Conservation (phyloP, 2,797 vertebrate species). For the Sebastes kiyomatsui region DNA sequence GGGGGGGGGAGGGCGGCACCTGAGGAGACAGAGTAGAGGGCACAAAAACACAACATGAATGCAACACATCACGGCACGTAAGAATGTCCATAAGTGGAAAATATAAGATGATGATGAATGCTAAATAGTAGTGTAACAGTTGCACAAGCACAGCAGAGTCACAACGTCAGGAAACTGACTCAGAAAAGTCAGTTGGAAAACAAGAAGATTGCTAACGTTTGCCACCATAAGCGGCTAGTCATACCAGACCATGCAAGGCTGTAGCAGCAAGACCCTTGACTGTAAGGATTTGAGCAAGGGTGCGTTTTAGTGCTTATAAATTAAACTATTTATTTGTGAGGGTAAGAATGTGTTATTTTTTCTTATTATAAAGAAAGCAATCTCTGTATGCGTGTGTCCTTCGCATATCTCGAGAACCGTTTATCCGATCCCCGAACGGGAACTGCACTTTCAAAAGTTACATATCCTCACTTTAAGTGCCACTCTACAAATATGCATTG, state of each 20-base stretch:
- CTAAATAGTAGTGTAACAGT: neutral
- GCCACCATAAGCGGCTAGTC: neutral
- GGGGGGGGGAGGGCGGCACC: too few relatives aligned
- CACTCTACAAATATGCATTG: neutral
- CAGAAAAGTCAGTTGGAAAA: too few relatives aligned
- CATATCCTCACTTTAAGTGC: neutral
- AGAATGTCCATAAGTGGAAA: neutral
- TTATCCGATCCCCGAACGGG: neutral
- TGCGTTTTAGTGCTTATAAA: neutral
- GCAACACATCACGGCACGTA: too few relatives aligned
- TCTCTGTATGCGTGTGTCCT: neutral
- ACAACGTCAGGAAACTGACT: neutral
- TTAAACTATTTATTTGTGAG: neutral
- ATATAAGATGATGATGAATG: neutral
- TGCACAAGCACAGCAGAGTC: neutral
- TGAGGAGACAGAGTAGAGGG: too few relatives aligned
- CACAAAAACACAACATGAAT: too few relatives aligned
- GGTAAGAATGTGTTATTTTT: neutral
- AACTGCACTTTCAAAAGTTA: neutral
- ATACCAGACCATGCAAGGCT: neutral
- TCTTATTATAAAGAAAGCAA: neutral
- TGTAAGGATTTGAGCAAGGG: neutral
- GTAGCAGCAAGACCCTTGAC: neutral
- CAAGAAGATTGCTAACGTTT: neutral
- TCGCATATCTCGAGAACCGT: neutral